Evolutionary conservation across 64 coral and sea anemone genomes (phyloP).

Genomic region (Montipora foliosa): DNA sequence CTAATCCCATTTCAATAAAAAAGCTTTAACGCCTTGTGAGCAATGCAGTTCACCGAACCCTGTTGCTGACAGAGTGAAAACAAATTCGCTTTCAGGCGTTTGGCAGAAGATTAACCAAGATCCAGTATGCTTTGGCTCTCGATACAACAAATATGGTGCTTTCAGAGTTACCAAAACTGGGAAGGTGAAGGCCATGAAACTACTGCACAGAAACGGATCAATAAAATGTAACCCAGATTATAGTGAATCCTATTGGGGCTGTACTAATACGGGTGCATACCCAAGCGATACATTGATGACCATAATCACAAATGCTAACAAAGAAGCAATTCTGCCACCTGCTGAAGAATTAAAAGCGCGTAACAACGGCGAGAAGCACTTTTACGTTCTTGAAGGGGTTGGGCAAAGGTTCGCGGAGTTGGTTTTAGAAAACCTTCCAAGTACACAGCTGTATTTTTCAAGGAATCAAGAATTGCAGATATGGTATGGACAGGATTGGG

Average conservation of each 20-base stretch:
- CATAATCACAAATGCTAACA: background rate
- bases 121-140: conserved; percentile 7
- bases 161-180: conserved; percentile 9
- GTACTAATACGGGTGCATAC: background rate
- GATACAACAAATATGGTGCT: background rate
- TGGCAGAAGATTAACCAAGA: conserved; percentile 27
- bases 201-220: conserved; percentile 9
- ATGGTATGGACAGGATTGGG: conserved; percentile 27
- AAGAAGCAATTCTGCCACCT: background rate
- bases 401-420: background rate
- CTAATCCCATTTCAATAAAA: too few species aligned
- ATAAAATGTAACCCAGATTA: background rate
- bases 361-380: background rate
- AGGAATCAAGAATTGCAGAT: background rate
- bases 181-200: conserved; percentile 7
- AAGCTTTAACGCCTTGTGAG: too few species aligned
- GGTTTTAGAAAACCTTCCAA: background rate
- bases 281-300: background rate
- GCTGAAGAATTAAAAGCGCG: background rate
- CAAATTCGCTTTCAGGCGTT: background rate
- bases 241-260: background rate
- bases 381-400: background rate
- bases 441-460: background rate
- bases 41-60: too few species aligned
- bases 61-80: too few species aligned